Evolutionary conservation across 2,797 vertebrate species (phyloP), one percentile per base, ranked within the genome.

Genomic region (Oreonectes daqikongensis): DNA sequence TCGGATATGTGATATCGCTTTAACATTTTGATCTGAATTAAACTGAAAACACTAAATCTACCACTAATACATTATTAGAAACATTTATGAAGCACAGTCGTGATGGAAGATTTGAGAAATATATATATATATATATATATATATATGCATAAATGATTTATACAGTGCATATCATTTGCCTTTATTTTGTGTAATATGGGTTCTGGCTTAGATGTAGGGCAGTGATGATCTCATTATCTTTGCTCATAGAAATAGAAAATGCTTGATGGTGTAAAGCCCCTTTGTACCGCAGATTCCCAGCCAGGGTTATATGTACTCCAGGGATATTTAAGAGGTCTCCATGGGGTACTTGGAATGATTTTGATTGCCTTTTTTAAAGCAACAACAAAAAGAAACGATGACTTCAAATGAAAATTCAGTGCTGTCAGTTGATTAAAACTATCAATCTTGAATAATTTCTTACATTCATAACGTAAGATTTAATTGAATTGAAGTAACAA

Each of bases 11-110:
- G 64, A 6, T 48, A 26, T 18, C 61, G 20, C 53, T 72, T 15
- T 44, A 67, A 60, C 44, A 8, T 17, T 50, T 78, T 66, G 75
- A 40, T 81, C 38, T 75, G 65, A 66, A 70, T 22, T 10, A 32
- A 17, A 60, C 26, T 18, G 15, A 55, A 24, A 15, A 57, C 11
- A n/a, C n/a, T n/a, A 28, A 17, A 30, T 28, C 5, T 17, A 14
- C 14, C 26, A 28, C 2, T 15, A 2, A 28, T 28, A 28, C 24
- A 15, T 18, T 35, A 30, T 30, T 32, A 18, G 28, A 61, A n/a
- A 5, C 3, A 32, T 35, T 17, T 59, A 59, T 18, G 15, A 60
- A 10, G 6, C 26, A 60, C 57, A 60, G 15, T 59, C 14, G 35
- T 32, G 8, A 32, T 11, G 17, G 9, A n/a, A n/a, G 59, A 8